Evolutionary conservation across 2,888 invertebrate species (phyloP).

Genomic region (Blastobasis adustella): DNA sequence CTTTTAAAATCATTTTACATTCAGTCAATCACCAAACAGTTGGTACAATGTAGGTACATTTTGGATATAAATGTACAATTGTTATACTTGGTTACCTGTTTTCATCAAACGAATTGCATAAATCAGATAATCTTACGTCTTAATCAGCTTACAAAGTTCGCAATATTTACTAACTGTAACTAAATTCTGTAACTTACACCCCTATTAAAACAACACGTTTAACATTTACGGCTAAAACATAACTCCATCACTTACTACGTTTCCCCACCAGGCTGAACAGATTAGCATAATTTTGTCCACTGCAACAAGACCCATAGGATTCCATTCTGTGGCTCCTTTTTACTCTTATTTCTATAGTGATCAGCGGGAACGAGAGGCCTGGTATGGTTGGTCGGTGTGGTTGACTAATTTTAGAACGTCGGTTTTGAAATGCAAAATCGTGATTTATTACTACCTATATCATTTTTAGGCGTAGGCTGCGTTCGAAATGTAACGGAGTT

Average conservation of each 20-base stretch:
- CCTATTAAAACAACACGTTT: too few species aligned
- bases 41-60: too few species aligned
- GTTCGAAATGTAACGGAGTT: too few species aligned
- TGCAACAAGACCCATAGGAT: neutral
- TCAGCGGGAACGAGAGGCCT: neutral
- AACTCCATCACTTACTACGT: neutral
- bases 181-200: too few species aligned
- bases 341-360: neutral
- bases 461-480: too few species aligned
- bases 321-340: conserved; percentile 1
- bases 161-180: too few species aligned
- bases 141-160: too few species aligned
- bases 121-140: too few species aligned
- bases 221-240: neutral
- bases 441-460: conserved; percentile 3
- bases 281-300: neutral
- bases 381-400: neutral
- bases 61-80: too few species aligned
- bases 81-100: too few species aligned
- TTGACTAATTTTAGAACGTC: conserved; percentile 17
- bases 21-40: too few species aligned
- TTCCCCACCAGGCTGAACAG: neutral
- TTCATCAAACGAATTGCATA: too few species aligned
- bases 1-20: neutral
- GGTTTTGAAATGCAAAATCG: conserved; percentile 12